These are phyloP conservation scores for Varroa destructor DNA, from an alignment of 1,140 invertebrate species.

Conservation along the genomic window DNA sequence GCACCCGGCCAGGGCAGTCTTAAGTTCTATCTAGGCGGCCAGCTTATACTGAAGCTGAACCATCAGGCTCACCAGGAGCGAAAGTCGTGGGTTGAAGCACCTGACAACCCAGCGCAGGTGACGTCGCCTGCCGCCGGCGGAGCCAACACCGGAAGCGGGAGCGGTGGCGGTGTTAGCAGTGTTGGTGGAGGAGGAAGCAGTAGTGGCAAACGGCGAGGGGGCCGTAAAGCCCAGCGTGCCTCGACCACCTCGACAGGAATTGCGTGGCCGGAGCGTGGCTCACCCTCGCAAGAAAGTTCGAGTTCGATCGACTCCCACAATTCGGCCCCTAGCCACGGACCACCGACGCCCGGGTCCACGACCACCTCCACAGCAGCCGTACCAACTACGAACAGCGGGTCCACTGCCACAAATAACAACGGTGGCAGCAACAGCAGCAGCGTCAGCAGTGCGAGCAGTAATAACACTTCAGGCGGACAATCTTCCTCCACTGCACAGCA, in stretches of 20 bases:
- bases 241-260: conserved; percentile 10
- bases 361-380: background rate
- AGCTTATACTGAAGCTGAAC: conserved; percentile 37
- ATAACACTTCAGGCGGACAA: no score
- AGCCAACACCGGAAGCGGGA: background rate
- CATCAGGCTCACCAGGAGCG: conserved; percentile 34
- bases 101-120: conserved; percentile 11
- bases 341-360: background rate
- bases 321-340: no score
- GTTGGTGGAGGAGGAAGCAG: background rate
- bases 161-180: background rate
- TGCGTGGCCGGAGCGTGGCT: conserved; percentile 9
- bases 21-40: conserved; percentile 34
- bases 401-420: background rate
- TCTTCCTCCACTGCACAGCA: background rate
- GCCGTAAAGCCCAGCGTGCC: background rate
- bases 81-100: conserved; percentile 29
- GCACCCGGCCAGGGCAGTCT: conserved; percentile 29
- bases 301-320: conserved; percentile 24
- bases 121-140: no score
- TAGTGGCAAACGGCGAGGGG: background rate
- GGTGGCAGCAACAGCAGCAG: background rate
- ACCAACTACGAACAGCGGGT: background rate
- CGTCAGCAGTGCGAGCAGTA: conserved; percentile 9
- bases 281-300: conserved; percentile 16